Evolutionary conservation across 2,113 vertebrate species (phyloP).

Genomic region (Axis porcinus): DNA sequence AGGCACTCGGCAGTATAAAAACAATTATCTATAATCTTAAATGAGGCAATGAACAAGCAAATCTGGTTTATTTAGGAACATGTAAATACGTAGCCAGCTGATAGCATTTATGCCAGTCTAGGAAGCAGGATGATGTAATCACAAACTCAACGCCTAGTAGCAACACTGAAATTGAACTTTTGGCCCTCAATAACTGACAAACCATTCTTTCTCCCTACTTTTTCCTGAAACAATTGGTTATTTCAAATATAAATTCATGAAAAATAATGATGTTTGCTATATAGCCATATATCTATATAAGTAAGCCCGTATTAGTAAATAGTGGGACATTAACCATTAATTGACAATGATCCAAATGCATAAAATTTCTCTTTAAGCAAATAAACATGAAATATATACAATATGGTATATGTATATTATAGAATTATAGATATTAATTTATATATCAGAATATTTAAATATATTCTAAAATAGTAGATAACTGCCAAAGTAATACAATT

Average conservation of each 20-base stretch:
- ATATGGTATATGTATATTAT: background rate
- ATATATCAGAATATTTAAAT: background rate
- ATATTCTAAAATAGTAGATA: background rate
- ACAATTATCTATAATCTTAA: background rate
- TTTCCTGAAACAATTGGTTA: background rate
- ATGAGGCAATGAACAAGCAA: background rate
- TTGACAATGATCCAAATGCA: background rate
- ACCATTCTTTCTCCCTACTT: background rate
- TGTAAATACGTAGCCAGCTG: background rate
- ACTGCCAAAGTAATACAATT: background rate
- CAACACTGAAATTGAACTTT: background rate
- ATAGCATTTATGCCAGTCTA: background rate
- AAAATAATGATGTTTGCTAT: background rate
- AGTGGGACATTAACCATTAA: background rate
- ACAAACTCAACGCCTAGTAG: background rate
- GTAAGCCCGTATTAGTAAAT: background rate
- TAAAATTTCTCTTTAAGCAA: background rate
- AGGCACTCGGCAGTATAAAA: background rate
- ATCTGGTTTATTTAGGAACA: background rate
- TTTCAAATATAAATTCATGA: background rate
- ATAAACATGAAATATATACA: background rate
- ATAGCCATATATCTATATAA: background rate
- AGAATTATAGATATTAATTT: background rate
- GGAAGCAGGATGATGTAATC: background rate
- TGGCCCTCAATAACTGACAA: background rate